These are phyloP conservation scores for Gambusia yucatana DNA, from an alignment of 2,797 vertebrate genomes.

Conservation along the genomic window DNA sequence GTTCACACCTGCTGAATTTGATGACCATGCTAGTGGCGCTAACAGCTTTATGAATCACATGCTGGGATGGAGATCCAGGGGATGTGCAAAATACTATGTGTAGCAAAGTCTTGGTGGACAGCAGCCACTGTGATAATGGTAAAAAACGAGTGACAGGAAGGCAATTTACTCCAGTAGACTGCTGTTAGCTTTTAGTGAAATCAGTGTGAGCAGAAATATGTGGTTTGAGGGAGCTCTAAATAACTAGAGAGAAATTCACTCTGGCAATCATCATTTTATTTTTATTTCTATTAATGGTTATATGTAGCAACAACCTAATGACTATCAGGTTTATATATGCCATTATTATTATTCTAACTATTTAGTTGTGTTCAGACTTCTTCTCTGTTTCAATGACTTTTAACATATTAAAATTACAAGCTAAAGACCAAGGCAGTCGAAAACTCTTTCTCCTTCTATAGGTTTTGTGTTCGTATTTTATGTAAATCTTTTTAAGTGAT, in stretches of 20 bases:
- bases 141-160: neutral
- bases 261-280: neutral
- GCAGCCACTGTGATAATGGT: neutral
- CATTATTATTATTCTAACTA: neutral
- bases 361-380: neutral
- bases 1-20: neutral
- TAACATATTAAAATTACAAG: neutral
- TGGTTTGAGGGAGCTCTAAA: neutral
- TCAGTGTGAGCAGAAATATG: neutral
- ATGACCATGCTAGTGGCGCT: neutral
- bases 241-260: neutral
- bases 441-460: neutral
- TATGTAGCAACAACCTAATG: neutral
- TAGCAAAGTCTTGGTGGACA: neutral
- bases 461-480: neutral
- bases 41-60: neutral
- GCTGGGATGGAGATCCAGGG: neutral
- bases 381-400: neutral
- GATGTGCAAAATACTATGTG: neutral
- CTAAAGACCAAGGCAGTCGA: neutral
- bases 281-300: neutral
- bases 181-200: neutral
- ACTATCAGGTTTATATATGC: neutral
- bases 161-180: neutral
- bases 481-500: neutral